Base-by-base conservation (phyloP, 2,113 vertebrate genomes). In the Carassius auratus region DNA sequence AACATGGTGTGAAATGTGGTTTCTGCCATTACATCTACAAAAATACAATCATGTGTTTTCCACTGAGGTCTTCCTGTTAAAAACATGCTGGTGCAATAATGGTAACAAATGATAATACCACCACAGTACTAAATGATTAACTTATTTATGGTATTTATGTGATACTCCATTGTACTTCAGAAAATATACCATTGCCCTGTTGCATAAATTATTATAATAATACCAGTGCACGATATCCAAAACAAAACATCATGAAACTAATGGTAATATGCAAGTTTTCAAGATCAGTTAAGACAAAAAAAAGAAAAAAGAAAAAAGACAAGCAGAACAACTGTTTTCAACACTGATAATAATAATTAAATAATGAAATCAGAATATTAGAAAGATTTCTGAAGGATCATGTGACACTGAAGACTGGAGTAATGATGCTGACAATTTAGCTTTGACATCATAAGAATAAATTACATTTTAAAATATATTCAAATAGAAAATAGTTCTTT, bases 21-120 rank as follows among this genome's bases (percentile, higher is more conserved):
- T 21, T 17, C 38, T 76, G 36, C 10, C 42, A 84, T 33, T 55
- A 75, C 84, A 84, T 84, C 76, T 74, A 71, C 38, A 38, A 36
- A 36, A 36, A 36, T 36, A 38, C 38, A 38, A 38, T 38, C 38
- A 38, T 38, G 36, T 36, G 5, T 36, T 36, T 36, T 38, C n/a
- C 57, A 64, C 57, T 45, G 13, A 74, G 71, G 21, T 21, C 21
- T 13, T 45, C 33, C 33, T 10, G 66, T 38, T 45, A 45, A 73
- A 73, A 38, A n/a, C n/a, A 0, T 7, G 48, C 9, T 13, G 9
- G 21, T 23, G n/a, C 38, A 74, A 6, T 69, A 38, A 69, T 66
- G 64, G 26, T 36, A 68, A 5, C 0, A 69, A 38, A 21, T 10
- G 15, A 71, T 21, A 71, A 38, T 10, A 71, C 33, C 33, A 71